Base-by-base conservation (phyloP, 2,113 vertebrate species). In the Pholis gunnellus region DNA sequence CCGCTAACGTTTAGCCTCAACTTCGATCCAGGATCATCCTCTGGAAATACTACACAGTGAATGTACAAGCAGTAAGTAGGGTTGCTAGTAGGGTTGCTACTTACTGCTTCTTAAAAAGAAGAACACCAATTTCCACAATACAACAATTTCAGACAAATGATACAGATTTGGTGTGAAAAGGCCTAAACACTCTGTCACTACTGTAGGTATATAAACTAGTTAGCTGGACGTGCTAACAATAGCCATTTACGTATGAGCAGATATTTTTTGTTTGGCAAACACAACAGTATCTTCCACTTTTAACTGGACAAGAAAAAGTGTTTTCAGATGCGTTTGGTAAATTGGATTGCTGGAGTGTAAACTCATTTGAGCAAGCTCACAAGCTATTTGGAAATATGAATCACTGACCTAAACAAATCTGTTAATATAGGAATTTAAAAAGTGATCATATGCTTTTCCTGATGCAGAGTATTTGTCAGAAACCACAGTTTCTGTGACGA, bases 391-490 rank as follows among this genome's bases (percentile, higher is more conserved):
- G n/a, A 67, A 46, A 66, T 4, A 42, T 4, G 38, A 22, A 31
- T 10, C 34, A 10, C 11, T 25, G 2, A 70, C 20, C 68, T 38
- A 25, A 71, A 38, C 5, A 14, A 36, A 25, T 13, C 4, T 10
- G 22, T 42, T 5, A 29, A 44, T 6, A 29, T 46, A 29, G 3
- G 1, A 27, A 22, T 50, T 34, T 14, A 44, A 5, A 29, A 46
- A 29, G 3, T 0, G 27, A 13, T 50, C 4, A 40, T 9, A 22
- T 0, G 18, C 1, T 34, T 48, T 25, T 52, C 5, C 6, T 69
- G 63, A 10, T 10, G 27, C 34, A 56, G 48, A 65, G 25, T 29
- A 46, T 61, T 18, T 25, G 29, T 78, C 68, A 73, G 48, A 69
- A 72, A 29, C 29, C 36, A 42, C 20, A 40, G 17, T 56, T 69